Evolutionary conservation across 2,797 vertebrate species (phyloP).

Genomic region (Anisognathus igniventris): DNA sequence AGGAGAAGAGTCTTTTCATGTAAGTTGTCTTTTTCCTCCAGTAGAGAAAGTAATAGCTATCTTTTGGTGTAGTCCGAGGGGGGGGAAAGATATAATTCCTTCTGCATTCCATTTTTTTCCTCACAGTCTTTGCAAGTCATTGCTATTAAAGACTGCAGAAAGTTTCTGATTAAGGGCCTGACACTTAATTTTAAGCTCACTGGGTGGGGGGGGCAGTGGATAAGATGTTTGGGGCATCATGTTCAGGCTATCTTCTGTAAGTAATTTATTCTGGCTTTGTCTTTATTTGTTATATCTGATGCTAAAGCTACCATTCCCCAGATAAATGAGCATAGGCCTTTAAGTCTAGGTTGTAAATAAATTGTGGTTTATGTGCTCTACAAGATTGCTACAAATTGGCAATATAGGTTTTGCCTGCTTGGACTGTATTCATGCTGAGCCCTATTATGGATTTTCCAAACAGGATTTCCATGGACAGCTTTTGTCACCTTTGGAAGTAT

Average conservation of each 20-base stretch:
- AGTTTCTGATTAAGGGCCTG: background rate
- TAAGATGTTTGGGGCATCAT: background rate
- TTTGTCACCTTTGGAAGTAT: background rate
- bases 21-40: background rate
- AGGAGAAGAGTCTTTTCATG: background rate
- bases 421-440: background rate
- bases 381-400: background rate
- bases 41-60: background rate
- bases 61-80: background rate
- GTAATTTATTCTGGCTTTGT: background rate
- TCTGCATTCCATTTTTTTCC: background rate
- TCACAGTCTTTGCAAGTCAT: background rate
- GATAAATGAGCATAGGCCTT: background rate
- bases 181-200: background rate
- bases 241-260: background rate
- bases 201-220: rapidly evolving
- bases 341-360: background rate
- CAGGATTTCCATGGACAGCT: background rate
- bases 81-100: background rate
- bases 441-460: background rate
- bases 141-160: background rate
- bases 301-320: background rate
- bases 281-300: background rate
- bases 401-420: background rate
- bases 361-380: background rate